phyloP scores from a whole-genome alignment of 2,888 invertebrate species.

The Cerceris ruficornis region DNA sequence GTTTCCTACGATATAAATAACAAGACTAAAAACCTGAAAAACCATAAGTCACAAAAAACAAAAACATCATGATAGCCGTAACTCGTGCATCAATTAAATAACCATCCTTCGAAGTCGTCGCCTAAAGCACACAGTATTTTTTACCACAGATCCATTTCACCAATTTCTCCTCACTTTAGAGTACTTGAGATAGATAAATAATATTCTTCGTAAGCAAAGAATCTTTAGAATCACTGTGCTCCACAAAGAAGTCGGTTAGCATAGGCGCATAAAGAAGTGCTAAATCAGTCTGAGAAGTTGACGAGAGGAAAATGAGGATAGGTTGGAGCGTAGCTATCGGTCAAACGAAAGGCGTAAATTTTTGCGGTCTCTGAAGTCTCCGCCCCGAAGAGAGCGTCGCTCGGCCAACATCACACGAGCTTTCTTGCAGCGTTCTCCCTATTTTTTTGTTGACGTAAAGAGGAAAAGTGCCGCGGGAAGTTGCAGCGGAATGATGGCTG shows the following conservation, averaged over 20 bases:
- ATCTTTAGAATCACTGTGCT: no score
- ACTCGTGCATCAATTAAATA: no score
- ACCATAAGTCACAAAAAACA: no score
- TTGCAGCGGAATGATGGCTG: slow-evolving; percentile 14
- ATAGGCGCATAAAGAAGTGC: slow-evolving; percentile 27
- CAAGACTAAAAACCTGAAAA: no score
- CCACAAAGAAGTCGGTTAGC: slow-evolving; percentile 24
- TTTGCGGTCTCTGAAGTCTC: slow-evolving; percentile 35
- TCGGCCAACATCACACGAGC: slow-evolving; percentile 30
- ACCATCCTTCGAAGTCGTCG: no score
- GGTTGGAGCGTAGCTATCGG: slow-evolving; percentile 38
- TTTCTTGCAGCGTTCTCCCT: slow-evolving; percentile 29
- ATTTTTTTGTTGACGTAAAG: slow-evolving; percentile 15
- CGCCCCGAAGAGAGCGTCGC: slow-evolving; percentile 33
- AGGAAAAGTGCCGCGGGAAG: slow-evolving; percentile 38
- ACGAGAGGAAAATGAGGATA: slow-evolving; percentile 11
- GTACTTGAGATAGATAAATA: no score
- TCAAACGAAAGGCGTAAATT: slow-evolving; percentile 44
- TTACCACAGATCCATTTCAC: no score
- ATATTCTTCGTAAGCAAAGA: no score
- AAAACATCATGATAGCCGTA: no score
- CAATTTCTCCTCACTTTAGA: no score
- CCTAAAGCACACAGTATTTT: no score
- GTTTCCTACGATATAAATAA: no score
- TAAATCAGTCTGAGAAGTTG: slow-evolving; percentile 19